Evolutionary conservation across 2,113 vertebrate species (phyloP), one percentile per base, ranked within the genome.

Genomic region (Oncorhynchus masou): DNA sequence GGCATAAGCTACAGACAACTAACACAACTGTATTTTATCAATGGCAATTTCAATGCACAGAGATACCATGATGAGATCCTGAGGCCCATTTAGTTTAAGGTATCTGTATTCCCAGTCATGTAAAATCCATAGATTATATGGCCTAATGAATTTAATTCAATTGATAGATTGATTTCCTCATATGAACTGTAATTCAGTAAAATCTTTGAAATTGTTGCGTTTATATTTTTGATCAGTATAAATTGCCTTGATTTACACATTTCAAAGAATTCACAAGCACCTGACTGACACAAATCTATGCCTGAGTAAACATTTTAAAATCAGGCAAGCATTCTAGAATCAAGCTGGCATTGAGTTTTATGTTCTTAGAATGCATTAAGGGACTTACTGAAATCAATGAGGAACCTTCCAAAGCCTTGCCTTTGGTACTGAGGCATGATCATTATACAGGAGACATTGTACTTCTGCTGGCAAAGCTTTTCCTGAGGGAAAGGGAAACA

Each of bases 401-500:
- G 97, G 93, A 99, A 97, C 90, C 98, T 95, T 93, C 98, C 98
- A 94, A 98, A 99, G 94, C 97, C 98, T 94, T 97, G 97, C 95
- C 98, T 96, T 95, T 99, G 98, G 95, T 98, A 97, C 85, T 98
- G 98, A 91, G 98, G 98, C 96, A 99, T 96, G 90, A 99, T 99
- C 98, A 99, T 99, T 95, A 99, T 99, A 95, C 98, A 99, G 92
- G 98, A 99, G 92, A 99, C 97, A 92, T 99, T 99, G 94, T 99
- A 99, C 92, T 98, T 99, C 95, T 99, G 97, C 95, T 99, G 98
- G 95, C 97, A 99, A 93, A 99, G 97, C 96, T 99, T 99, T 96
- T 99, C 98, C 98, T 99, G 92, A 88, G 93, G 95, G 94, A 96
- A 94, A 90, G 91, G 95, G 94, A 96, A 94, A 95, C 94, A 96